phyloP scores from a whole-genome alignment of 2,888 invertebrate genomes.

The Congeria kusceri region DNA sequence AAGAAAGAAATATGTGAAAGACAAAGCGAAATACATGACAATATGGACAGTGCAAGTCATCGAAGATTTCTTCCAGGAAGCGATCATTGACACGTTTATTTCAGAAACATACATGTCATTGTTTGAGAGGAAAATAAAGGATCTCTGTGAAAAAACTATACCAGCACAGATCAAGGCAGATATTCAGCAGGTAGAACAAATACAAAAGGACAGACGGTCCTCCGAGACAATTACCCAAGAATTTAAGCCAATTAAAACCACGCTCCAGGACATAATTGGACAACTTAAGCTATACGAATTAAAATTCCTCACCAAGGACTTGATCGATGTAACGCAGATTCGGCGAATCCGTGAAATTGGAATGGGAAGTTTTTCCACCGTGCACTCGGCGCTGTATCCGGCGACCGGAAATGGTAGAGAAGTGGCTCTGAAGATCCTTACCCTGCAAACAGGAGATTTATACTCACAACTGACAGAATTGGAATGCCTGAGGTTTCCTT shows the following conservation, averaged over 20 bases:
- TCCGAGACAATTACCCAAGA: constrained; percentile 58
- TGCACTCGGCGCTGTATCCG: constrained; percentile 38
- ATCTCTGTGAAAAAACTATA: constrained; percentile 61
- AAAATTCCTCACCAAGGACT: constrained; percentile 50
- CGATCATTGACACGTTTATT: constrained; percentile 41
- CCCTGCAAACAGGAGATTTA: constrained; percentile 38
- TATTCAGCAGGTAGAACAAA: constrained; percentile 50
- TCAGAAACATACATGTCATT: constrained; percentile 44
- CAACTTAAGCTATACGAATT: constrained; percentile 54
- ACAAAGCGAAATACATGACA: constrained; percentile 59
- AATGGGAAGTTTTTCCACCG: constrained; percentile 61
- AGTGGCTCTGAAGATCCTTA: constrained; percentile 64
- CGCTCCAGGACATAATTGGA: constrained; percentile 52
- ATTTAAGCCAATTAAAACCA: constrained; percentile 55
- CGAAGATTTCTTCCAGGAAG: constrained; percentile 37
- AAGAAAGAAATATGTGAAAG: constrained; percentile 43
- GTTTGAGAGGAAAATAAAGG: constrained; percentile 51
- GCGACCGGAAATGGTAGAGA: constrained; percentile 9
- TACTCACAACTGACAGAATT: constrained; percentile 67
- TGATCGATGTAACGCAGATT: constrained; percentile 37
- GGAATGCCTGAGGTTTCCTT: constrained; percentile 58
- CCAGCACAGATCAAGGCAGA: constrained; percentile 67
- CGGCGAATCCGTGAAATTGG: constrained; percentile 36
- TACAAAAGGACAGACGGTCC: constrained; percentile 59
- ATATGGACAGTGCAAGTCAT: constrained; percentile 55